These are phyloP conservation scores for Charanyca ferruginea DNA, from an alignment of 2,888 invertebrate species.

Conservation along the genomic window DNA sequence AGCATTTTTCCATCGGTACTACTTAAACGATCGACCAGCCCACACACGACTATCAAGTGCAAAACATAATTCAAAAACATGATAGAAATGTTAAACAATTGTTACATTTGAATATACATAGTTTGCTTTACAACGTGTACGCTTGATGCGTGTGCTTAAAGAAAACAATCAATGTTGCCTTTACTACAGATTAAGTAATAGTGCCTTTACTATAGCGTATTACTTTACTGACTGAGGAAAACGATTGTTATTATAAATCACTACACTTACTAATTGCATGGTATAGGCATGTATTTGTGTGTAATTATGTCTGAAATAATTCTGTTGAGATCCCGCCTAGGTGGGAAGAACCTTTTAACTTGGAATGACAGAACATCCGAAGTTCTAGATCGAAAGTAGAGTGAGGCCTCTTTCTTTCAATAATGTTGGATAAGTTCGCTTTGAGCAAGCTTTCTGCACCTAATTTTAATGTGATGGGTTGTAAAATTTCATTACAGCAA, in stretches of 20 bases:
- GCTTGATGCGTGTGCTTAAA: slow-evolving; percentile 1
- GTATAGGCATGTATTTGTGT: no score
- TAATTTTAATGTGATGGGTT: no score
- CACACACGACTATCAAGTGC: slow-evolving; percentile 14
- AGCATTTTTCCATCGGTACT: slow-evolving; percentile 8
- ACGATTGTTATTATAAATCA: neutral
- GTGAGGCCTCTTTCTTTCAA: neutral
- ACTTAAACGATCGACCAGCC: neutral
- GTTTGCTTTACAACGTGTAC: slow-evolving; percentile 19
- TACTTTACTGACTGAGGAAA: neutral
- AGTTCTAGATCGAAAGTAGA: neutral
- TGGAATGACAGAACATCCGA: neutral
- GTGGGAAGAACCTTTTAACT: neutral
- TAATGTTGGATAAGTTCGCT: neutral
- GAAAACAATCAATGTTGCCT: neutral
- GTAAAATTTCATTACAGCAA: neutral
- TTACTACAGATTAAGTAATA: no score
- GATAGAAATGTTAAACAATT: slow-evolving; percentile 47
- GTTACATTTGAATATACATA: slow-evolving; percentile 15
- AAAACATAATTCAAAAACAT: slow-evolving; percentile 44
- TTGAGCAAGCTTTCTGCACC: neutral
- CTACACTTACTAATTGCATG: neutral
- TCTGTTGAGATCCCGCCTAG: neutral
- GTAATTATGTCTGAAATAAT: neutral
- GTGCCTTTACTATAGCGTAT: neutral